phyloP scores from a whole-genome alignment of 2,113 vertebrate species.

The Alethe castanea region DNA sequence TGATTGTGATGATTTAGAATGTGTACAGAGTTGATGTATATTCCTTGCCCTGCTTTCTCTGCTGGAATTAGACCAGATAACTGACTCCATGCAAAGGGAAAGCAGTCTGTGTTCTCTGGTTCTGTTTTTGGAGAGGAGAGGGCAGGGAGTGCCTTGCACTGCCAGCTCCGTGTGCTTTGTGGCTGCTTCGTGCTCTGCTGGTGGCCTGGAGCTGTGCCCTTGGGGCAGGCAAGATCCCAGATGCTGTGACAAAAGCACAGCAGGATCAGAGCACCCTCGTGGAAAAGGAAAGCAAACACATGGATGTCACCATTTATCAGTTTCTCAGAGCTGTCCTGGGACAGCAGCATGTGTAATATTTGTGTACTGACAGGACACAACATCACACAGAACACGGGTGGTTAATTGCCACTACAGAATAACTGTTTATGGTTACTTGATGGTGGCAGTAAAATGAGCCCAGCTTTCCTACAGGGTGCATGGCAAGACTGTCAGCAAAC shows the following conservation, averaged over 20 bases:
- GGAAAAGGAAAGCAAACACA: neutral
- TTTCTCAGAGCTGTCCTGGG: neutral
- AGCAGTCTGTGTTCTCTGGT: neutral
- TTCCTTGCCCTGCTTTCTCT: neutral
- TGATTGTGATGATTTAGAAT: neutral
- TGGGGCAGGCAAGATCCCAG: neutral
- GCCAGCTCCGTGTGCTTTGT: rapidly evolving
- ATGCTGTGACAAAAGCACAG: neutral
- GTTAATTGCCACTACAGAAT: neutral
- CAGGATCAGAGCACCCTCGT: neutral
- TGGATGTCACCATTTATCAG: neutral
- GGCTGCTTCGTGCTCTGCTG: neutral
- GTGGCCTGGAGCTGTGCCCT: neutral
- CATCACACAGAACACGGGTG: neutral
- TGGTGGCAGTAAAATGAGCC: neutral
- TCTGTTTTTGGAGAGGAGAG: neutral
- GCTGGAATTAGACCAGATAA: neutral
- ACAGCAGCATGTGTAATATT: neutral
- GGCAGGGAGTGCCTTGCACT: neutral
- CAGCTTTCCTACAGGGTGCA: neutral
- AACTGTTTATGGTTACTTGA: neutral
- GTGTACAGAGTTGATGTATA: neutral
- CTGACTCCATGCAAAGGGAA: neutral
- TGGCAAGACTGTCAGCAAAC: neutral
- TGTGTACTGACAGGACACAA: neutral